Conservation (phyloP, 2,797 vertebrate species). For the Bufotes viridis region DNA sequence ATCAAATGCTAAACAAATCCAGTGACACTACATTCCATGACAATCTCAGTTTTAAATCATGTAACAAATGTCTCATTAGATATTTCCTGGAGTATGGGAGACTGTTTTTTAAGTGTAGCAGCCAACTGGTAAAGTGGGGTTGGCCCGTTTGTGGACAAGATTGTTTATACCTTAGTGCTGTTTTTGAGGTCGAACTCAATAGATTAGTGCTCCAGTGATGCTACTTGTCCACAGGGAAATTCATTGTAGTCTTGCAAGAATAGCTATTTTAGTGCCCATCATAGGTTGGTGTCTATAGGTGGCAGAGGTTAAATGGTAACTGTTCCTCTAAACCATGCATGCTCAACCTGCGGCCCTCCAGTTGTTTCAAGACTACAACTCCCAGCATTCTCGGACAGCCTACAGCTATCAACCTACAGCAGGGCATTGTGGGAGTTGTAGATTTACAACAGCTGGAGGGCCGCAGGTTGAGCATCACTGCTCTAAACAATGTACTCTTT, state of each 20-base stretch:
- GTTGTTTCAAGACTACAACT: too few relatives aligned
- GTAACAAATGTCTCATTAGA: not conserved
- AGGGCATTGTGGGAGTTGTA: too few relatives aligned
- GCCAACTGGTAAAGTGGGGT: not conserved
- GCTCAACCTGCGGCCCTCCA: too few relatives aligned
- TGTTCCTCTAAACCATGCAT: not conserved
- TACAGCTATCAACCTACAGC: too few relatives aligned
- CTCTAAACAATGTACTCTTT: not conserved
- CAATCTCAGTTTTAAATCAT: not conserved
- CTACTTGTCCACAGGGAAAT: not conserved
- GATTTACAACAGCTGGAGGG: too few relatives aligned
- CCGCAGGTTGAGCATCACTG: too few relatives aligned
- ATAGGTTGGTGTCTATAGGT: not conserved
- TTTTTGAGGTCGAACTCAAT: not conserved
- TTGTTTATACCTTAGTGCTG: not conserved
- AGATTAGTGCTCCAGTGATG: not conserved
- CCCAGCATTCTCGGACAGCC: too few relatives aligned
- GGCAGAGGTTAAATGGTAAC: not conserved
- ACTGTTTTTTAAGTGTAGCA: not conserved
- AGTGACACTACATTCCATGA: constrained; percentile 25
- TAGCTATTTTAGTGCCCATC: not conserved
- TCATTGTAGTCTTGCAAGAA: not conserved
- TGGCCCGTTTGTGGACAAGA: not conserved
- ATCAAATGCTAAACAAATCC: constrained; percentile 59
- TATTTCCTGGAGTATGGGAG: not conserved